Conservation (phyloP, 2,113 vertebrate species). For the Zosterops japonicus region DNA sequence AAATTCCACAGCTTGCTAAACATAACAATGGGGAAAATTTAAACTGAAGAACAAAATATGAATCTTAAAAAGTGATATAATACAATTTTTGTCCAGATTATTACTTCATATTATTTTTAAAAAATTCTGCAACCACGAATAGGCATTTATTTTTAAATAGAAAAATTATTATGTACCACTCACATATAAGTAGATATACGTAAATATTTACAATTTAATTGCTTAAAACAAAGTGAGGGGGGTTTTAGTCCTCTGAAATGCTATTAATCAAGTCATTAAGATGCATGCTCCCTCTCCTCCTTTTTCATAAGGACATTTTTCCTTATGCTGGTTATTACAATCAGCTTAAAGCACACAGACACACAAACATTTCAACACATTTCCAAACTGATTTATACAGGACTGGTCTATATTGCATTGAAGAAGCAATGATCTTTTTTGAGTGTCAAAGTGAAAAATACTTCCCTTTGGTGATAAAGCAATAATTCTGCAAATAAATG, state of each 20-base stretch:
- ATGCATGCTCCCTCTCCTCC: neutral
- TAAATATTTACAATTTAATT: neutral
- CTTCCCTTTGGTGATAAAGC: neutral
- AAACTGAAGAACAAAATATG: neutral
- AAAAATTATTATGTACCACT: neutral
- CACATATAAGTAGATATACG: neutral
- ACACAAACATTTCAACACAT: neutral
- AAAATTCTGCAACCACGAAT: neutral
- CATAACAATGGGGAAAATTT: neutral
- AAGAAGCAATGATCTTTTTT: neutral
- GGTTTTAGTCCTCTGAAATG: neutral
- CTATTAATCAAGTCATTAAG: neutral
- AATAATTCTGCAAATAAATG: neutral
- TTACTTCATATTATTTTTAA: neutral
- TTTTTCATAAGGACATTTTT: slow-evolving; percentile 5
- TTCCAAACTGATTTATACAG: neutral
- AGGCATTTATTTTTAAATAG: neutral
- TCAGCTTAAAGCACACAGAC: neutral
- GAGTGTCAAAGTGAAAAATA: neutral
- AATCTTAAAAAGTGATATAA: neutral
- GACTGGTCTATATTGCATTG: neutral
- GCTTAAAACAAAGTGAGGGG: neutral
- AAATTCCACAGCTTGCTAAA: slow-evolving; percentile 29
- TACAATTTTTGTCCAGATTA: neutral
- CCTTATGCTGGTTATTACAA: neutral